Base-by-base conservation (phyloP, 2,113 vertebrate species). In the Tetraodon nigroviridis region DNA sequence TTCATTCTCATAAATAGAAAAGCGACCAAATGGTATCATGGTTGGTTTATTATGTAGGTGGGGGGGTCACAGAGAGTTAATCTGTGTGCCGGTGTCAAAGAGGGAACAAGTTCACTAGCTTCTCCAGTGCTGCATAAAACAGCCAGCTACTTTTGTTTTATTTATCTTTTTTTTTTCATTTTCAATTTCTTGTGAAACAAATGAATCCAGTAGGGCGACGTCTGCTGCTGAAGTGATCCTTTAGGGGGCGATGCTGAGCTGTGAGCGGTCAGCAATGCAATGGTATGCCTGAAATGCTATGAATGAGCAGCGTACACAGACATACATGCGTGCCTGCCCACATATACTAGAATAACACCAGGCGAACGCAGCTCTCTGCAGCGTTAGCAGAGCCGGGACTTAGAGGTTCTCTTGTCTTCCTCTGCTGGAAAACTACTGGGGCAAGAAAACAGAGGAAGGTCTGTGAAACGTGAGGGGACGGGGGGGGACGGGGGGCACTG, bases 181-280 rank as follows among this genome's bases (percentile, higher is more conserved):
- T 46, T 45, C 1, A 41, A 49, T 21, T 16, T 12, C 32, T 37
- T 37, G 32, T 1, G 3, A 22, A 55, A 76, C 4, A 22, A 24
- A 54, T 4, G 7, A 13, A 44, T 49, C 22, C 22, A 44, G 58
- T 14, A 46, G 19, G 40, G 6, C 29, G 27, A 48, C 49, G 48
- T 40, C 0, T 45, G 13, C 13, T 51, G 48, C 24, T 8, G 42
- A 32, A 51, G 51, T 21, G 46, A 29, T 8, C 79, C 89, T 76
- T 80, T 20, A 82, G 82, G 76, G 83, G 87, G 88, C 79, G 53
- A 80, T 13, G 48, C 56, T 52, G 83, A 57, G 82, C 86, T 70
- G 18, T 20, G 37, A 49, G 71, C 40, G 52, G 61, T 60, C 56
- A 64, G 27, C 24, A 17, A 51, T 56, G 32, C 47, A 15, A 51